These are phyloP conservation scores for Clinocottus analis DNA, from an alignment of 2,113 vertebrate genomes.

Conservation along the genomic window DNA sequence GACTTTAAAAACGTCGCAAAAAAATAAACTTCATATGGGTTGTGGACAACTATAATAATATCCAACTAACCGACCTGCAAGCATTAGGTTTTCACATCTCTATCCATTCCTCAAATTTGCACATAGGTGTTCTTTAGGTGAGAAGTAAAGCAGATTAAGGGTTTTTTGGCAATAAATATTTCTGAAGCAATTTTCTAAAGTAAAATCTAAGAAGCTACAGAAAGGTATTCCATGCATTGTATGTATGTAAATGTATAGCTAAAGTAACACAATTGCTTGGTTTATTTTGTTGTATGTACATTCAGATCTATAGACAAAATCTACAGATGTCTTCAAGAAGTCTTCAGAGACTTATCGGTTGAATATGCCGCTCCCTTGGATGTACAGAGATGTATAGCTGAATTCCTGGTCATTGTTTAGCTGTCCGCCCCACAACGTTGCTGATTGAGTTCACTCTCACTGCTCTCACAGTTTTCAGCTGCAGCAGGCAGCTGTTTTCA, in stretches of 20 bases:
- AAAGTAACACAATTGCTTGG: neutral
- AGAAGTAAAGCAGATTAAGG: slow-evolving; percentile 37
- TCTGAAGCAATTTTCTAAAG: too few species aligned
- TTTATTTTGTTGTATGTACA: neutral
- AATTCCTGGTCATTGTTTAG: neutral
- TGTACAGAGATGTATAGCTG: neutral
- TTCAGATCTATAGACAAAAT: neutral
- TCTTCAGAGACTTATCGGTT: neutral
- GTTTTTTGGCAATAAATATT: slow-evolving; percentile 26
- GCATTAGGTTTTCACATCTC: slow-evolving; percentile 27
- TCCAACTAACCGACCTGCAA: slow-evolving; percentile 28
- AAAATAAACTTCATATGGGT: slow-evolving; percentile 51
- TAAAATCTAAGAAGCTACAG: neutral
- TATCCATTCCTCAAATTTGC: slow-evolving; percentile 28
- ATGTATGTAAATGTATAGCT: neutral
- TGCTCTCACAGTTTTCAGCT: neutral
- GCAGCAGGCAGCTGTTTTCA: neutral
- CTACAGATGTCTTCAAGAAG: neutral
- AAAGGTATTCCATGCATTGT: neutral
- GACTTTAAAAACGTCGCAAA: slow-evolving; percentile 21
- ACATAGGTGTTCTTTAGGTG: slow-evolving; percentile 23
- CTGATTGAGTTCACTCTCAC: neutral
- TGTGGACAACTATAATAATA: slow-evolving; percentile 46
- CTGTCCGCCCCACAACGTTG: neutral
- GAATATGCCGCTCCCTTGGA: neutral